A percentile compares a stretch with the other conserved stretches of the same genome.
phyloP scores from a whole-genome alignment of 2,888 invertebrate species.

The Rhyacophila evoluta region DNA sequence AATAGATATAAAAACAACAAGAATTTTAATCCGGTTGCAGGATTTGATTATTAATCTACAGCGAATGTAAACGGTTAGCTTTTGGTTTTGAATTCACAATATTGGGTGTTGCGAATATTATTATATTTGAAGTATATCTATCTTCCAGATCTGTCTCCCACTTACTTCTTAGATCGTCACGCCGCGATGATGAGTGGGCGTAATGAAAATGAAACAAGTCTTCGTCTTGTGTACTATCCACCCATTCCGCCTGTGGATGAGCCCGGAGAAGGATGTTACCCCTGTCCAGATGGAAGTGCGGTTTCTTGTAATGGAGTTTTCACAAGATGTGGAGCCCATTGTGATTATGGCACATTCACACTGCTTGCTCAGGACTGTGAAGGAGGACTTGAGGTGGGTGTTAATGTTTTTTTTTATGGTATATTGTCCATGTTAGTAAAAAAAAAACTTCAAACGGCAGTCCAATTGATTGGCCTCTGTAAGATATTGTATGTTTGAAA shows the following conservation, averaged over 20 bases:
- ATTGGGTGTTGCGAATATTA: too few relatives aligned
- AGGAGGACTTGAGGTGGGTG: slow-evolving; percentile 76
- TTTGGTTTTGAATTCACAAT: too few relatives aligned
- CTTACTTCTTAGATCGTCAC: slow-evolving; percentile 75
- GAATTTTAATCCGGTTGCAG: too few relatives aligned
- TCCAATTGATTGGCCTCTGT: too few relatives aligned
- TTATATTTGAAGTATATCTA: background rate
- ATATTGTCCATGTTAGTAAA: too few relatives aligned
- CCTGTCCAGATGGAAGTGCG: background rate
- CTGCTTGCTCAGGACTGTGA: slow-evolving; percentile 80
- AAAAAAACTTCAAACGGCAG: too few relatives aligned
- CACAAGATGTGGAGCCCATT: slow-evolving; percentile 78
- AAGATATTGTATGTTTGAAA: too few relatives aligned
- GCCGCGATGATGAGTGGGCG: slow-evolving; percentile 74
- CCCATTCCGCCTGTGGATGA: slow-evolving; percentile 70
- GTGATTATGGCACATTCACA: slow-evolving; percentile 82
- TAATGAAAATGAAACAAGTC: slow-evolving; percentile 74
- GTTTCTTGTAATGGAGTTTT: slow-evolving; percentile 55
- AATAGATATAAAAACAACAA: too few relatives aligned
- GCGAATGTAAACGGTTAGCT: too few relatives aligned
- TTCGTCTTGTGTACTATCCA: slow-evolving; percentile 81
- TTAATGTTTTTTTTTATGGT: too few relatives aligned
- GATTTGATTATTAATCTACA: too few relatives aligned
- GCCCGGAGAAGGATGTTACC: slow-evolving; percentile 25
- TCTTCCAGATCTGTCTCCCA: slow-evolving; percentile 70